Percentiles rank a stretch among this genome's conserved stretches.
phyloP scores from a whole-genome alignment of 1,140 invertebrate species.

The Magallana gigas region DNA sequence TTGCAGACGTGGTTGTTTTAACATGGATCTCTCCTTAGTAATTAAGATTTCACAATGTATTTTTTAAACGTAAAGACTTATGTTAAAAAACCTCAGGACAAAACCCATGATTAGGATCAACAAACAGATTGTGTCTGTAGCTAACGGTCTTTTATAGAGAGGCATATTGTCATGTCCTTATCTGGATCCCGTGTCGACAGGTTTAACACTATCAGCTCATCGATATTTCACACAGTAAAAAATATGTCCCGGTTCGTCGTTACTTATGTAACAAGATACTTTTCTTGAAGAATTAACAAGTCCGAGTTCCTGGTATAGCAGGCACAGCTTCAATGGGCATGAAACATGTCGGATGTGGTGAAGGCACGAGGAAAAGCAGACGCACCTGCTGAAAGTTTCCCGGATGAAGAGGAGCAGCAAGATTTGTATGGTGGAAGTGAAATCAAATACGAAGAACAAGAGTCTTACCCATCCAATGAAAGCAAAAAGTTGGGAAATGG shows the following conservation, averaged over 20 bases:
- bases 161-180: too few relatives aligned
- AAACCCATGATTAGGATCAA: too few relatives aligned
- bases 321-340: background rate
- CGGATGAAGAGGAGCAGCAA: background rate
- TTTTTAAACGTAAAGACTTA: too few relatives aligned
- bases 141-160: too few relatives aligned
- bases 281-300: background rate
- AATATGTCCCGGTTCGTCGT: constrained; percentile 1
- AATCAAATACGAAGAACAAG: background rate
- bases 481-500: background rate
- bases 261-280: constrained; percentile 19
- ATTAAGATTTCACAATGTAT: too few relatives aligned
- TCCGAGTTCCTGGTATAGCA: background rate
- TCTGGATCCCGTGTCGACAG: background rate
- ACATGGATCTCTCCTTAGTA: too few relatives aligned
- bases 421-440: background rate
- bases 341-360: background rate
- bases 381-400: background rate
- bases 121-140: too few relatives aligned
- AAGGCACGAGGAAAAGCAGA: background rate
- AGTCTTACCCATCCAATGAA: background rate
- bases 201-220: background rate
- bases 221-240: background rate
- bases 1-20: too few relatives aligned
- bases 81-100: too few relatives aligned